Evolutionary conservation across 2,113 vertebrate genomes (phyloP).

Genomic region (Gymnorhina tibicen): DNA sequence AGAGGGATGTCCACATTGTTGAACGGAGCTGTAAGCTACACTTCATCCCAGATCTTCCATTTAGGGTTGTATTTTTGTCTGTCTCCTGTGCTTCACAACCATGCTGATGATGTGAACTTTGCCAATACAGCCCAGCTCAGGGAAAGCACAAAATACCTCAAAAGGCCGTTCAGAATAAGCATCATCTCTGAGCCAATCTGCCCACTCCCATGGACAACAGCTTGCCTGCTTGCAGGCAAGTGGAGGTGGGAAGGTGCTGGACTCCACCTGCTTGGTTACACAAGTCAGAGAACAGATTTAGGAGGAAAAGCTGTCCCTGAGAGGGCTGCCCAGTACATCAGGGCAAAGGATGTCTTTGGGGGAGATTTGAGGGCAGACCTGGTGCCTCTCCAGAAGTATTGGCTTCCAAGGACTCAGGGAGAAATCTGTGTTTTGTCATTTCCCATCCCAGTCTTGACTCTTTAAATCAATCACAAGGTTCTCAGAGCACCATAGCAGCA

Average conservation of each 20-base stretch:
- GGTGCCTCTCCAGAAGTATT: background rate
- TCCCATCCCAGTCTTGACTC: background rate
- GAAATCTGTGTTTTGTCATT: background rate
- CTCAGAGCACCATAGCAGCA: background rate
- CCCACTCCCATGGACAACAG: accelerated
- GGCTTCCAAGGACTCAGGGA: background rate
- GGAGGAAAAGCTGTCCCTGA: background rate
- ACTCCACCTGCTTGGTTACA: background rate
- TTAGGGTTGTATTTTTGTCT: background rate
- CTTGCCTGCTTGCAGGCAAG: background rate
- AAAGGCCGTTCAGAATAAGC: background rate
- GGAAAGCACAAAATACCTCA: background rate
- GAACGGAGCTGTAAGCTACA: background rate
- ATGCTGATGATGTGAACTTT: accelerated
- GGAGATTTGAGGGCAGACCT: background rate
- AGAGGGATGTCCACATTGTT: background rate
- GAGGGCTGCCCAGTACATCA: background rate
- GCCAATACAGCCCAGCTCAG: background rate
- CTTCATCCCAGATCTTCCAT: background rate
- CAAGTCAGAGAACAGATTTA: background rate
- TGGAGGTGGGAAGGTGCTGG: background rate
- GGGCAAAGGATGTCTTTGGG: background rate
- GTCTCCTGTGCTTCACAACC: background rate
- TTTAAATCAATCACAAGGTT: background rate
- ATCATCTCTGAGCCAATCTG: background rate